Evolutionary conservation across 2,113 vertebrate species (phyloP), one percentile per base, ranked within the genome.

Genomic region (Myotis davidii): DNA sequence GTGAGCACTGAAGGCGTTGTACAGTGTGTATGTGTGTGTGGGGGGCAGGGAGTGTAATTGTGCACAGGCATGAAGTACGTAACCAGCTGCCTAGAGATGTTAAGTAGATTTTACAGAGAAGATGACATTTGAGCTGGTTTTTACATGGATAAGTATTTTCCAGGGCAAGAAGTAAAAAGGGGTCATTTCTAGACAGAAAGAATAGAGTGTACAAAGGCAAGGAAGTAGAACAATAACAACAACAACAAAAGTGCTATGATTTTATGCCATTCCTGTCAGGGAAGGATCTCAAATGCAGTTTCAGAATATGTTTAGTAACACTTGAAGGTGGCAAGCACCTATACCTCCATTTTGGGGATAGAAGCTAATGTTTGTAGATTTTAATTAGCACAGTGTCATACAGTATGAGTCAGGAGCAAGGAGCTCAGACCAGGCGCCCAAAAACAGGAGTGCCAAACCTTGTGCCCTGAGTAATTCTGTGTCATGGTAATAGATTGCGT

Each of bases 381-480:
- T 94, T 88, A 90, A 85, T 70, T 97, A 90, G 64, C 20, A 92
- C 42, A 39, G 4, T 85, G 48, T 95, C 94, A 90, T 52, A 54
- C 67, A 90, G 61, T 79, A 54, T 95, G 90, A 97, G 83, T 97
- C 95, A 97, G 72, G 70, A 14, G 14, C 74, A 83, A 59, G 77
- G 61, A 96, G 27, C 73, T 23, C 59, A 73, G 90, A 88, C 77
- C 65, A 77, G 67, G n/a, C 21, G 1, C 82, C 42, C 48, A 25
- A 91, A 96, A 90, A 96, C 82, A 77, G 39, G 73, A 95, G 85
- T 93, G 74, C 81, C 72, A 69, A n/a, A 69, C 95, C 95, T 95
- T 10, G 2, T 94, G 94, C 37, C 54, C 90, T 90, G 65, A 94
- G 93, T 92, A 94, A 94, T 87, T 95, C 81, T 95, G 39, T 96